Percentiles rank a stretch among this genome's conserved stretches.
Evolutionary conservation across 2,888 invertebrate genomes (phyloP).

Genomic region (Parasteatoda lunata): DNA sequence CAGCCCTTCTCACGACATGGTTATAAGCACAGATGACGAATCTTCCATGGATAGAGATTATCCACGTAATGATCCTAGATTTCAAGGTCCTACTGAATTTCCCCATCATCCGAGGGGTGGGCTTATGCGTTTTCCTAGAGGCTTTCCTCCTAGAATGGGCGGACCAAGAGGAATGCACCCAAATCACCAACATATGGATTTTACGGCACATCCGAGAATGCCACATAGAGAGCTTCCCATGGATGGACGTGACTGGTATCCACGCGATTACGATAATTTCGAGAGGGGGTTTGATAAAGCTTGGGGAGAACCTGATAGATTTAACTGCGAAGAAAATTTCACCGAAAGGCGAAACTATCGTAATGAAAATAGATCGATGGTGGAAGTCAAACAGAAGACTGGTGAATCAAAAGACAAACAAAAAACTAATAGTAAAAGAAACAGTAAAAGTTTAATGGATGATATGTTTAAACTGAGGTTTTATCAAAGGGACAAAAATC

Average conservation of each 20-base stretch:
- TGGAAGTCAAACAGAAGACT: not conserved
- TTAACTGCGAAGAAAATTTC: conserved; percentile 22
- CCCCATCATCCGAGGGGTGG: conserved; percentile 42
- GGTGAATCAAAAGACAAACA: conserved; percentile 11
- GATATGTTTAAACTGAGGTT: conserved; percentile 26
- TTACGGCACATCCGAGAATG: conserved; percentile 42
- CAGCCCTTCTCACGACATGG: conserved; percentile 51
- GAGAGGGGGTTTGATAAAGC: conserved; percentile 20
- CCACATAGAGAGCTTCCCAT: conserved; percentile 12
- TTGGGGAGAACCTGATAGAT: conserved; percentile 11
- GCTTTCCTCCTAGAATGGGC: conserved; percentile 24
- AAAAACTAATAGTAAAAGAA: not conserved
- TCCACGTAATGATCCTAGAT: conserved; percentile 21
- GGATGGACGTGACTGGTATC: conserved; percentile 52
- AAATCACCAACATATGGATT: conserved; percentile 45
- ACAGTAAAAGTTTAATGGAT: not conserved
- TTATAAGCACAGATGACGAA: conserved; percentile 59
- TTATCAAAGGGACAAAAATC: conserved; percentile 43
- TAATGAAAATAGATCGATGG: conserved; percentile 2
- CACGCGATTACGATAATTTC: conserved; percentile 43
- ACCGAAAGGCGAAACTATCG: not conserved
- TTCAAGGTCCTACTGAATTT: conserved; percentile 34
- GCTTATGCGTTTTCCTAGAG: conserved; percentile 34
- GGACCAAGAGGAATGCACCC: conserved; percentile 39
- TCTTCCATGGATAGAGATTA: conserved; percentile 62